Base-by-base conservation (phyloP, 2,797 vertebrate genomes). In the Propithecus deckenii region DNA sequence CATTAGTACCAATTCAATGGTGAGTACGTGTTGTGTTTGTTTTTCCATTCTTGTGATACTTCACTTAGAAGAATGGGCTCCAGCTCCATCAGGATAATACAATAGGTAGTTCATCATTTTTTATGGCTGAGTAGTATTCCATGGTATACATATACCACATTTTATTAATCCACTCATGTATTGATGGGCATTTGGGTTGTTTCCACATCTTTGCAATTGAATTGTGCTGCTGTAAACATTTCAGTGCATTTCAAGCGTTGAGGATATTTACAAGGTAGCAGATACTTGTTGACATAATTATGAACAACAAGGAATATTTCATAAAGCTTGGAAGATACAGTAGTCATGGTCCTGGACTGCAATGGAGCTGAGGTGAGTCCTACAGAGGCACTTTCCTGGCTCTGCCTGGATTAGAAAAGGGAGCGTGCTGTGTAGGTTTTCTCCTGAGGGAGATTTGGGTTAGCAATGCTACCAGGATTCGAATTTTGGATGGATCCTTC, bases 341-440 rank as follows among this genome's bases (percentile, higher is more conserved):
- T 38, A 84, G 7, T 43, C 57, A 76, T 46, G 18, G 57, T 86
- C 25, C 38, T 41, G 25, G 38, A 75, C 3, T 94, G 28, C 22
- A 30, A 18, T 4, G 35, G 71, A 59, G 5, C 38, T 80, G 35
- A 9, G 6, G 28, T 10, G 22, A 4, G 10, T 74, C n/a, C 22
- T 6, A 0, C 5, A 63, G 57, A 72, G n/a, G 46, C 4, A 43
- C 32, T 76, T 61, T 61, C 7, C 23, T 50, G 74, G 38, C 38
- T 71, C 18, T 48, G 7, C 61, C 50, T 88, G 43, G 48, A 22
- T 52, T 67, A 85, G 78, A 61, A 48, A 67, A 88, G 46, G 23
- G 23, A 48, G 0, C 4, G 5, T 6, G 9, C 12, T 12, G 2
- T 38, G 10, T 0, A 7, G 0, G 0, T 52, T 86, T 85, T 61